A percentile compares a stretch with the other conserved stretches of the same genome.
These are phyloP conservation scores for Sebastiscus tertius DNA, from an alignment of 2,797 vertebrate species.

Conservation along the genomic window DNA sequence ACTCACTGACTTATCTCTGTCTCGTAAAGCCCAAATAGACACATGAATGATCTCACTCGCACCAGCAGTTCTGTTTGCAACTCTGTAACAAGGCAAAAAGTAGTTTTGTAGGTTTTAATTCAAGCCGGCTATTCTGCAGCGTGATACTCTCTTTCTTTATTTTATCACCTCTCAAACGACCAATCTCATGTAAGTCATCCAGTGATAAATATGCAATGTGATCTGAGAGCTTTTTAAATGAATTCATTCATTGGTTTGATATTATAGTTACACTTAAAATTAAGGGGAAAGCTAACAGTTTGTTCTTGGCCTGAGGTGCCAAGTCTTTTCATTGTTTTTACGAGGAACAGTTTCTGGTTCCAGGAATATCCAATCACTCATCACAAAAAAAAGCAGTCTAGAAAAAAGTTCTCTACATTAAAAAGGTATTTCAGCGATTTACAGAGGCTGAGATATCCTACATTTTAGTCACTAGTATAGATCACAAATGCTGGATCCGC, in stretches of 20 bases:
- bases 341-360: not conserved
- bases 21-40: constrained; percentile 73
- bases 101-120: constrained; percentile 4
- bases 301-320: constrained; percentile 13
- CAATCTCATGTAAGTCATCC: constrained; percentile 25
- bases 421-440: not conserved
- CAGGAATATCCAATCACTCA: constrained; percentile 5
- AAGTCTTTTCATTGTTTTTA: constrained; percentile 19
- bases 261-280: constrained; percentile 32
- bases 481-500: not conserved
- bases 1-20: constrained; percentile 54
- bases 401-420: not conserved
- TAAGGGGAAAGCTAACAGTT: constrained; percentile 41
- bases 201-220: constrained; percentile 13
- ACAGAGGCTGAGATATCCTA: not conserved
- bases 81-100: constrained; percentile 26
- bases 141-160: constrained; percentile 27
- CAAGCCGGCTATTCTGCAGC: not conserved
- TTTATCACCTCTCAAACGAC: constrained; percentile 25
- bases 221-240: constrained; percentile 32
- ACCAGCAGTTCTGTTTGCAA: constrained; percentile 29
- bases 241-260: constrained; percentile 38
- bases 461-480: not conserved
- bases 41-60: constrained; percentile 49
- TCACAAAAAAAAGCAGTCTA: not conserved